A percentile compares a stretch with the other conserved stretches of the same genome.
Evolutionary conservation across 2,888 invertebrate genomes (phyloP).

Genomic region (Cataglyphis albicans): DNA sequence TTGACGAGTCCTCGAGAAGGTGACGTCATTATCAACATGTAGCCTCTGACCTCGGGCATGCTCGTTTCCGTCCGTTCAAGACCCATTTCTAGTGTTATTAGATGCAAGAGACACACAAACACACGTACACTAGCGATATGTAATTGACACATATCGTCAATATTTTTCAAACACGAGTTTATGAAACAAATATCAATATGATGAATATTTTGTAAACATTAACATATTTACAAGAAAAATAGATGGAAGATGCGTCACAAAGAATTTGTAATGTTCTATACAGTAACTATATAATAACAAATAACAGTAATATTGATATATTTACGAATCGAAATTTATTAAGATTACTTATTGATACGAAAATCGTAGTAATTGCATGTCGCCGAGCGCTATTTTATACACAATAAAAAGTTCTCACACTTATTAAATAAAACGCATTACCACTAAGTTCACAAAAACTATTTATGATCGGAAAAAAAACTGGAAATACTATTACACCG

Average conservation of each 20-base stretch:
- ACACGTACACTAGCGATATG: not conserved
- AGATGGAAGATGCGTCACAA: not conserved
- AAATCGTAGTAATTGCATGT: conserved; percentile 5
- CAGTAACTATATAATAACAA: conserved; percentile 8
- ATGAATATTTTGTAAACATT: not conserved
- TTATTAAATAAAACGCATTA: conserved; percentile 10
- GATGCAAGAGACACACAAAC: conserved; percentile 16
- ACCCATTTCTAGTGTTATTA: conserved; percentile 41
- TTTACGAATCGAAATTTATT: not conserved
- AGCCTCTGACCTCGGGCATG: conserved; percentile 71
- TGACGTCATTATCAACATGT: conserved; percentile 74
- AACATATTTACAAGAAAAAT: not conserved
- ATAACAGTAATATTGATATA: not conserved
- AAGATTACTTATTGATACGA: not conserved
- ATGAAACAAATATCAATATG: conserved; percentile 15
- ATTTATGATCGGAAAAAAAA: conserved; percentile 35
- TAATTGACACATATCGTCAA: not conserved
- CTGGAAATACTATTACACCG: conserved; percentile 20
- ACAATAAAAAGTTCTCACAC: conserved; percentile 21
- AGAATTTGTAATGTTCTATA: not conserved
- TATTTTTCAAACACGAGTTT: not conserved
- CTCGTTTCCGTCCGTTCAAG: conserved; percentile 39
- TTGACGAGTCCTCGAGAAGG: conserved; percentile 59
- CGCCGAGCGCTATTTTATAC: conserved; percentile 11
- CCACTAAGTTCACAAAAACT: not conserved